Conservation (phyloP, 2,888 invertebrate species). For the Eupithecia exiguata region DNA sequence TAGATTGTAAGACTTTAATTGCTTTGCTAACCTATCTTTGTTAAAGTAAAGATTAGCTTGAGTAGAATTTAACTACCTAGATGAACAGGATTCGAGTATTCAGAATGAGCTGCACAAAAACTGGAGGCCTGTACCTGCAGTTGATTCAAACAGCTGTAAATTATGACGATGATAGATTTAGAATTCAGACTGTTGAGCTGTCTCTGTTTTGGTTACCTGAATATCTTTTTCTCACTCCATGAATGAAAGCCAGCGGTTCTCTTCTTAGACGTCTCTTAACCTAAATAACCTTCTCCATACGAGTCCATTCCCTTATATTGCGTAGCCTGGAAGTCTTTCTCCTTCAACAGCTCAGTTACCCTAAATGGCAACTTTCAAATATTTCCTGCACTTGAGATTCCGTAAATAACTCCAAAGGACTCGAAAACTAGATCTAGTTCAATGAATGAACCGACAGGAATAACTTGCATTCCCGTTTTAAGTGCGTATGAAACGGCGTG, state of each 20-base stretch:
- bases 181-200: not conserved
- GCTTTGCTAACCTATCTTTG: slow-evolving; percentile 2
- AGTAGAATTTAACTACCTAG: not conserved
- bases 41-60: not conserved
- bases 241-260: not conserved
- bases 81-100: not conserved
- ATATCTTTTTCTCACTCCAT: not conserved
- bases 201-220: not conserved
- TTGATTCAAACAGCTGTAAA: not conserved
- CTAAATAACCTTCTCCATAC: not conserved
- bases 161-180: not conserved
- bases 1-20: not conserved
- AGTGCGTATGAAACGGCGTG: slow-evolving; percentile 28
- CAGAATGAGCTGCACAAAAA: not conserved
- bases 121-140: not conserved
- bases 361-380: not conserved
- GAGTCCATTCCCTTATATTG: slow-evolving; percentile 1
- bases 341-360: not conserved
- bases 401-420: not conserved
- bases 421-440: not conserved
- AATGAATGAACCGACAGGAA: slow-evolving; percentile 23
- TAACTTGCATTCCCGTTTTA: slow-evolving; percentile 22
- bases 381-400: not conserved
- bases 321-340: not conserved
- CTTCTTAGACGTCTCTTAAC: not conserved